These are phyloP conservation scores for Pristionchus exspectatus DNA, from an alignment of 2,888 invertebrate genomes.

Conservation along the genomic window DNA sequence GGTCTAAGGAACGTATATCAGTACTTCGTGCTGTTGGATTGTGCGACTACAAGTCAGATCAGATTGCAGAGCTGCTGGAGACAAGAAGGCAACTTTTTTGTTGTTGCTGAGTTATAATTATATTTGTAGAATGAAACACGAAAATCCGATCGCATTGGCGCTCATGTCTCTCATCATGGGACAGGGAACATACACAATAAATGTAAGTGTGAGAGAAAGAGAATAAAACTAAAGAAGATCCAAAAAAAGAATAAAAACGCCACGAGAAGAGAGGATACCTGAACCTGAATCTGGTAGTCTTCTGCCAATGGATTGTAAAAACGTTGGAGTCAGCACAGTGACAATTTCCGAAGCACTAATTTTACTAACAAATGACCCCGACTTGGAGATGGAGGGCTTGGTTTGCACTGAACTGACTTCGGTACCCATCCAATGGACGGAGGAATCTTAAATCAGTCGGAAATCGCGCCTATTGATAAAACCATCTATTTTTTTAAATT, in stretches of 20 bases:
- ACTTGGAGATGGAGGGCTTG: too few relatives aligned
- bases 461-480: too few relatives aligned
- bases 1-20: constrained; percentile 23
- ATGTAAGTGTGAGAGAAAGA: background rate
- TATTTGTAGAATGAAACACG: constrained; percentile 32
- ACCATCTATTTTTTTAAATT: background rate
- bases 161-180: constrained; percentile 34
- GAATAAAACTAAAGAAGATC: background rate
- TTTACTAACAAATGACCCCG: too few relatives aligned
- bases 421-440: too few relatives aligned
- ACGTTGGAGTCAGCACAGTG: too few relatives aligned
- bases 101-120: background rate
- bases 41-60: constrained; percentile 44
- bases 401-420: too few relatives aligned
- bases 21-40: constrained; percentile 36
- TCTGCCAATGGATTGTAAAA: too few relatives aligned
- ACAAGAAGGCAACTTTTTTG: background rate
- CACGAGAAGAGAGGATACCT: background rate
- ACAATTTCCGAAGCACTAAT: too few relatives aligned
- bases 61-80: constrained; percentile 24
- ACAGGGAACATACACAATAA: constrained; percentile 49
- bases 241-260: background rate
- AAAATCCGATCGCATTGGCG: constrained; percentile 35
- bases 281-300: too few relatives aligned
- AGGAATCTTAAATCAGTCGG: too few relatives aligned